Evolutionary conservation across 2,888 invertebrate genomes (phyloP), one percentile per base, ranked within the genome.

Genomic region (Tetragnatha montana): DNA sequence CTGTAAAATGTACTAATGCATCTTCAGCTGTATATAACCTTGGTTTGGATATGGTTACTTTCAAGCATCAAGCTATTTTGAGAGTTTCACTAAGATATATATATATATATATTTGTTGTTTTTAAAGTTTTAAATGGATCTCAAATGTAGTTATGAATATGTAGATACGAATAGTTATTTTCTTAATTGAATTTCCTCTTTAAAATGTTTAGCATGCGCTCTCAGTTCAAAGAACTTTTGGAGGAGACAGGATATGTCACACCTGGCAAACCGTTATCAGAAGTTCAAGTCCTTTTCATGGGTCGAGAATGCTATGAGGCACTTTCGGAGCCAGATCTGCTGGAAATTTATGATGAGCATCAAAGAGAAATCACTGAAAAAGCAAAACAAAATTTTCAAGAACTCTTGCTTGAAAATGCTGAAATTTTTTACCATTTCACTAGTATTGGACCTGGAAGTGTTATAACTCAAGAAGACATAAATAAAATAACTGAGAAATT

Each of bases 161-260:
- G 35, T 35, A 35, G 35, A 35, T 2, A 35, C 4, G 1, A n/a
- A 35, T 35, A 35, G 14, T 73, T 14, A 21, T 73, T 4, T 35
- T 22, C 14, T 4, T 49, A 50, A 50, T 76, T 81, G 80, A 71
- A 68, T 68, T 21, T 76, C 79, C 19, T 35, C 19, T 88, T 89
- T n/a, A n/a, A n/a, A n/a, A n/a, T n/a, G n/a, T n/a, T 6, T 93
- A 98, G 98, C 94, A 97, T 97, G 96, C 97, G 97, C 93, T 96
- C 97, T 93, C 97, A 98, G 93, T 99, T 99, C 94, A 97, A 97
- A 94, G 96, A 97, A 93, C 95, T 98, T 22, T 95, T 99, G 86
- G 97, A 98, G 93, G 98, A 98, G 93, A 98, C 98, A 0, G 97
- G 97, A 2, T 98, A 98, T 94, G 98, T 98, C 51, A 98, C 98